Evolutionary conservation across 2,888 invertebrate species (phyloP).

Genomic region (Drosophila sordidula): DNA sequence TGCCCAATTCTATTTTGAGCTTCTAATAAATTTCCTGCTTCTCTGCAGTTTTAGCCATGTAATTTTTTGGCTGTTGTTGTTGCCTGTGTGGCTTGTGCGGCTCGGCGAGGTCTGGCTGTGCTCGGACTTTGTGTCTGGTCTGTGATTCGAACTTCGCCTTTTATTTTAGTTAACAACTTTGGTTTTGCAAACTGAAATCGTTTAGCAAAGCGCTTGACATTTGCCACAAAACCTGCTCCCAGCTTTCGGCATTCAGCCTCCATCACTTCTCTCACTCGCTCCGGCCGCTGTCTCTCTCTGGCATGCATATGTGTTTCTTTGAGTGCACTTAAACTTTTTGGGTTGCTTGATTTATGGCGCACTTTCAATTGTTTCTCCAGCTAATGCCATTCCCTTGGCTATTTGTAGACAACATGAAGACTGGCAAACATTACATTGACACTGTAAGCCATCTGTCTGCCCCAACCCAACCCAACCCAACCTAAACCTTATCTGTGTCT

Average conservation of each 20-base stretch:
- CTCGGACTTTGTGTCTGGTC: slow-evolving; percentile 28
- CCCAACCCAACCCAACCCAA: neutral
- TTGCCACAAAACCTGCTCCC: slow-evolving; percentile 51
- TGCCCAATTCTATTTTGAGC: slow-evolving; percentile 63
- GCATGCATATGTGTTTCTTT: slow-evolving; percentile 55
- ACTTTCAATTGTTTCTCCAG: slow-evolving; percentile 72
- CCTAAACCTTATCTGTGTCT: slow-evolving; percentile 1
- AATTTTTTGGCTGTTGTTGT: slow-evolving; percentile 30
- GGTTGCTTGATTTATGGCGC: slow-evolving; percentile 70
- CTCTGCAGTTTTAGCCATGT: slow-evolving; percentile 51
- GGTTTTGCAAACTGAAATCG: slow-evolving; percentile 68
- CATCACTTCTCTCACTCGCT: neutral
- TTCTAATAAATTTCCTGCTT: slow-evolving; percentile 68
- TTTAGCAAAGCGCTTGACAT: slow-evolving; percentile 76
- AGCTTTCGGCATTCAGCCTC: neutral
- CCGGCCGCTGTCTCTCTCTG: slow-evolving; percentile 10
- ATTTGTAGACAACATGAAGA: slow-evolving; percentile 45
- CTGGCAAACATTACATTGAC: slow-evolving; percentile 35
- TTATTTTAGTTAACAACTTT: slow-evolving; percentile 65
- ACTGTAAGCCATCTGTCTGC: slow-evolving; percentile 19
- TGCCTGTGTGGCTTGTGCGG: neutral
- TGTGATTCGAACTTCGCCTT: slow-evolving; percentile 53
- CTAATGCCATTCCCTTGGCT: slow-evolving; percentile 42
- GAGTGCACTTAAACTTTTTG: slow-evolving; percentile 76
- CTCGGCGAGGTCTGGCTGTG: neutral